A percentile compares a stretch with the other conserved stretches of the same genome.
Conservation (phyloP, 2,113 vertebrate genomes). For the Brachionichthys hirsutus region DNA sequence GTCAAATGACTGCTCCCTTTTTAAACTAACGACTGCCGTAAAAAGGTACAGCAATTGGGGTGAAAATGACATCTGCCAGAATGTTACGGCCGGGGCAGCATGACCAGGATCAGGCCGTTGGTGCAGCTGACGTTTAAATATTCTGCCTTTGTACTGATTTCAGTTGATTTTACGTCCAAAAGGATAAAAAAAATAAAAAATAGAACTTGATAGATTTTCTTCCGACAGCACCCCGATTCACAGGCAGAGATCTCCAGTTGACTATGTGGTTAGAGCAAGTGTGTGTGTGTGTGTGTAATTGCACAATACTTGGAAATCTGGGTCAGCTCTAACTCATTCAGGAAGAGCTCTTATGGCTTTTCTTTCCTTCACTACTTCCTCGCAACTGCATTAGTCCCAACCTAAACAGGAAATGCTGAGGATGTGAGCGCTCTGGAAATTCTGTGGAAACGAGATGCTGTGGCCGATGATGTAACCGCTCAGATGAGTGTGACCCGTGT, state of each 20-base stretch:
- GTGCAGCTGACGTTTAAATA: too few relatives aligned
- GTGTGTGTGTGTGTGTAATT: conserved; percentile 3
- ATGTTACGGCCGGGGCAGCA: too few relatives aligned
- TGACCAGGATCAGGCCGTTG: too few relatives aligned
- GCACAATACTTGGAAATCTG: conserved; percentile 26
- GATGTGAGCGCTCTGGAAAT: conserved; percentile 32
- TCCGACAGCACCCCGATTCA: too few relatives aligned
- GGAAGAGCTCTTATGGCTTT: conserved; percentile 9
- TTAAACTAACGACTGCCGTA: too few relatives aligned
- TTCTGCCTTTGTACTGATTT: too few relatives aligned
- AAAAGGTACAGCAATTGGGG: too few relatives aligned
- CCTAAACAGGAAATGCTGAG: conserved; percentile 47
- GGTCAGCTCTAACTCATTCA: conserved; percentile 46
- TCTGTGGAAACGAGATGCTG: conserved; percentile 41
- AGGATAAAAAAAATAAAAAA: too few relatives aligned
- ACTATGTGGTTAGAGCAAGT: neutral
- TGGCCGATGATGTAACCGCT: conserved; percentile 33
- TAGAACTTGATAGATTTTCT: too few relatives aligned
- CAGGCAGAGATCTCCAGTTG: conserved; percentile 5
- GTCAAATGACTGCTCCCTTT: too few relatives aligned
- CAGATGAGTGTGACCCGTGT: conserved; percentile 1
- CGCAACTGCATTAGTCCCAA: conserved; percentile 33
- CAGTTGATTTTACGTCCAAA: neutral
- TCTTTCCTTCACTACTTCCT: conserved; percentile 8
- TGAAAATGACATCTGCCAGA: too few relatives aligned